Base-by-base conservation (phyloP, 2,113 vertebrate genomes). In the Passer domesticus region DNA sequence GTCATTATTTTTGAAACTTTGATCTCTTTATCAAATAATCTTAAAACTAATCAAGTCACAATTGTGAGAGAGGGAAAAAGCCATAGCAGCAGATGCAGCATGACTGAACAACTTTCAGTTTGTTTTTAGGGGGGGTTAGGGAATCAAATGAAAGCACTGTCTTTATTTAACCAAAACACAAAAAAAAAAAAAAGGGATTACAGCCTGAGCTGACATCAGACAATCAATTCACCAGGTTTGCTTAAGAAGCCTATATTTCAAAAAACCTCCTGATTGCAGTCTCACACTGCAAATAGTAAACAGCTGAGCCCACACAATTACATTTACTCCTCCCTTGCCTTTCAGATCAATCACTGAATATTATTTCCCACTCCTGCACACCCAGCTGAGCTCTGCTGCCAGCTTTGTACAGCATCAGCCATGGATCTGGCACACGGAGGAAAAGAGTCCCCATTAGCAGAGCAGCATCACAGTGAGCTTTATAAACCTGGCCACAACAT, bases 181-280 rank as follows among this genome's bases (percentile, higher is more conserved):
- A 90, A 88, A 89, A 88, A 85, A 70, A 87, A 88, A 77, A 73
- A 41, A 72, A 60, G 43, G 60, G 66, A 67, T 24, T 9, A 31
- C 23, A 44, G 39, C 30, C 52, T 58, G 6, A 43, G 52, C 41
- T 74, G 81, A 67, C 14, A 30, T 28, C 0, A 0, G 33, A 46
- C 1, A 1, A 8, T 27, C 43, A 73, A 13, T 37, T 82, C 79
- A 62, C 27, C 2, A 8, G 39, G 14, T 47, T 69, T 85, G 30
- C 60, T 84, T 47, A 52, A 22, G 75, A 91, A 67, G 15, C 27
- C 5, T 15, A 35, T 87, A 35, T 37, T 78, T 68, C 37, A 83
- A 43, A 84, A 74, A 50, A 22, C 31, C 30, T 39, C 31, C 24
- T 44, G 24, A 75, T 62, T 13, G 2, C 17, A 55, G 43, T 17